phyloP scores from a whole-genome alignment of 2,888 invertebrate genomes.

The Cheilosia scutellata region DNA sequence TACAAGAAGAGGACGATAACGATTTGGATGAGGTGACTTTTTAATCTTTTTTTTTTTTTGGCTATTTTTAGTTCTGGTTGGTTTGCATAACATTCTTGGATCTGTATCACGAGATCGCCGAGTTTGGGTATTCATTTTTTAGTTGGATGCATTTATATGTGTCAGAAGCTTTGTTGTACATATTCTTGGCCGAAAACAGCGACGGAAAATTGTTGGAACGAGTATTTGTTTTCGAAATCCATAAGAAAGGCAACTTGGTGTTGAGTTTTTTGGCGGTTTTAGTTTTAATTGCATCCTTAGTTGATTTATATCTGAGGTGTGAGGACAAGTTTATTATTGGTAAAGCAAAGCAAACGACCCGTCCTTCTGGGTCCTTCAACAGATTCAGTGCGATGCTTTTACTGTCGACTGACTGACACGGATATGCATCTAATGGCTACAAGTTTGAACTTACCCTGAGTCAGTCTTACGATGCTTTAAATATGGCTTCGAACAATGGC shows the following conservation, averaged over 20 bases:
- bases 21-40: constrained; percentile 81
- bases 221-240: not conserved
- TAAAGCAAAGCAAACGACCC: no score
- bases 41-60: not conserved
- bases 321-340: no score
- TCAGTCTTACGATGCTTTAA: no score
- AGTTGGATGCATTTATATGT: not conserved
- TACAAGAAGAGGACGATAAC: constrained; percentile 88
- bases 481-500: no score
- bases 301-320: no score
- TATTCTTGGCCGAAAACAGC: constrained; percentile 1
- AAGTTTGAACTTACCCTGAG: no score
- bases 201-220: not conserved
- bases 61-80: constrained; percentile 16
- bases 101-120: constrained; percentile 8
- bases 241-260: no score
- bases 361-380: no score
- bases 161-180: not conserved
- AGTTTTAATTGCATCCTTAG: no score
- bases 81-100: constrained; percentile 24
- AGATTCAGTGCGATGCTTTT: no score
- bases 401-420: no score
- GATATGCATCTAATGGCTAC: no score
- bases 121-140: constrained; percentile 25
- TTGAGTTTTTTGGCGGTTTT: not conserved